phyloP scores from a whole-genome alignment of 2,797 vertebrate species.

The Tenualosa thibaudeaui region DNA sequence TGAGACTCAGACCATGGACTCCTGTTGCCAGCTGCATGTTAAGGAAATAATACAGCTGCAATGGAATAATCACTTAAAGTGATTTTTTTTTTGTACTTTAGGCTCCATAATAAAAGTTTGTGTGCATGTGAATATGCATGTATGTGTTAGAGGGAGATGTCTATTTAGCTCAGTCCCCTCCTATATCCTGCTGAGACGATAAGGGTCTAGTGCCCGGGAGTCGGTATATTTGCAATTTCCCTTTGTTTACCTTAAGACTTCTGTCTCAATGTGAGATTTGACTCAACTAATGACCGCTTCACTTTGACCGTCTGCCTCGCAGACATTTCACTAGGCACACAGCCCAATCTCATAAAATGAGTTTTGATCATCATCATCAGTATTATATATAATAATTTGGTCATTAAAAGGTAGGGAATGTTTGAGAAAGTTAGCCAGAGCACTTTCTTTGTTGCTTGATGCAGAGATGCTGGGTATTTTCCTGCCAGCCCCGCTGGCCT shows the following conservation, averaged over 20 bases:
- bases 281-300: neutral
- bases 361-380: too few relatives aligned
- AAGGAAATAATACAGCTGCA: neutral
- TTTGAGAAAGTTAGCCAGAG: neutral
- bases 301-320: neutral
- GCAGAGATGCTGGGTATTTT: neutral
- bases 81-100: neutral
- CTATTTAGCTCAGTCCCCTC: constrained; percentile 11
- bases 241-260: neutral
- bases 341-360: neutral
- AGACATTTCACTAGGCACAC: neutral
- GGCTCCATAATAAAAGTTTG: neutral
- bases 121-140: neutral
- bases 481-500: neutral
- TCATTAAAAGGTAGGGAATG: neutral
- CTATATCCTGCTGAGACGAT: constrained; percentile 2
- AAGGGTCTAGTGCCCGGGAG: neutral
- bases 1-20: neutral
- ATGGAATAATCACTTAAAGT: neutral
- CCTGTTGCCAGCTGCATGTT: neutral
- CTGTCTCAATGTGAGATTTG: neutral
- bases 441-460: neutral
- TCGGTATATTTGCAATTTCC: constrained; percentile 23
- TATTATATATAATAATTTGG: neutral
- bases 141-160: neutral